Evolutionary conservation across 1,140 invertebrate species (phyloP), one percentile per base, ranked within the genome.

Genomic region (Neotoxoptera formosana): DNA sequence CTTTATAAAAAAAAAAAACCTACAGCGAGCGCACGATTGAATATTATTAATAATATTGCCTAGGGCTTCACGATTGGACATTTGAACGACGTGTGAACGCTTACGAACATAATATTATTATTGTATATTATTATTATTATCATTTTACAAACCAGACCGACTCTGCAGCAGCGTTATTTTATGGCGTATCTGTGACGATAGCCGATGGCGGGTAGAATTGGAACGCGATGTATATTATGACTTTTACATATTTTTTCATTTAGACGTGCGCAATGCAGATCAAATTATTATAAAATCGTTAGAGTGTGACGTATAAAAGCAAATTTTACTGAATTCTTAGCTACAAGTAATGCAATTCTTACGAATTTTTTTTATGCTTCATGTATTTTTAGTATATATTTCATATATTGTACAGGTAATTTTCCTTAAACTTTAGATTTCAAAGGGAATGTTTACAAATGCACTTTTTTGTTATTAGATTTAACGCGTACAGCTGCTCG

Each of bases 91-190:
- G 60, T 76, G 60, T 76, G 60, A n/a, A 76, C 60, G 30, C 11
- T 3, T n/a, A 67, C 30, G 14, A 76, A 76, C 60, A n/a, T 76
- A n/a, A 76, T 76, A 76, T 67, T n/a, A 76, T 67, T n/a, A 67
- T 76, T n/a, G 60, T 76, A 76, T 76, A 76, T 76, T 60, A 60
- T 60, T 60, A 60, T 41, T 30, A 76, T 76, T n/a, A 76, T 76
- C 17, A n/a, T 76, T 76, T 76, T 76, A 20, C 6, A n/a, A 67
- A 34, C n/a, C n/a, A 76, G n/a, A 76, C 14, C n/a, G 14, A 41
- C 41, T n/a, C 30, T n/a, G 60, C 60, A 30, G 30, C 11, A 14
- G 60, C 9, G 30, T 67, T n/a, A 67, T 60, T 41, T 41, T 14
- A 67, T n/a, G 11, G 60, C 60, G 30, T 67, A n/a, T n/a, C 11